A percentile compares a stretch with the other conserved stretches of the same genome.
These are phyloP conservation scores for Euura lappo DNA, from an alignment of 1,140 invertebrate genomes.

Conservation along the genomic window DNA sequence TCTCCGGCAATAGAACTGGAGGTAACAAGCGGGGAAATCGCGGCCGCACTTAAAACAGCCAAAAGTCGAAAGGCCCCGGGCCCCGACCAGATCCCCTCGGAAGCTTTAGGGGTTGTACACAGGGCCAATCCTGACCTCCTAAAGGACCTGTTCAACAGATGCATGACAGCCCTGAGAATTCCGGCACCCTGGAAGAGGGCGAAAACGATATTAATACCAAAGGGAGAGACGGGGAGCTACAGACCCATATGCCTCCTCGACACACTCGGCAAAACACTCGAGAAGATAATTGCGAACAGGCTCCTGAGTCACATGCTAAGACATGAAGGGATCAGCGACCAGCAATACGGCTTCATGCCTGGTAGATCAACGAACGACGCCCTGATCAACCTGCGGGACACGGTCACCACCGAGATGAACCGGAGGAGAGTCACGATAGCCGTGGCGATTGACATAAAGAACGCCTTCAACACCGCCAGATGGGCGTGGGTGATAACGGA, in stretches of 20 bases:
- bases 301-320: constrained; percentile 19
- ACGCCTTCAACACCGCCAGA: constrained; percentile 34
- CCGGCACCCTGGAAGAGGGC: constrained; percentile 27
- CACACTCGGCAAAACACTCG: constrained; percentile 30
- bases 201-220: constrained; percentile 20
- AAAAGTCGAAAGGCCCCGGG: constrained; percentile 28
- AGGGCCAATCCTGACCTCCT: constrained; percentile 12
- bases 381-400: constrained; percentile 26
- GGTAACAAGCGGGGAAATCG: constrained; percentile 24
- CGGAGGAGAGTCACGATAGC: neutral
- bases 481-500: constrained; percentile 30
- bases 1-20: constrained; percentile 16
- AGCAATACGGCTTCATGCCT: constrained; percentile 44
- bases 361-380: constrained; percentile 43
- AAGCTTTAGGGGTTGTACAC: constrained; percentile 16
- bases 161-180: constrained; percentile 17
- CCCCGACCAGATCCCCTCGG: constrained; percentile 24
- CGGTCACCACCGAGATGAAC: neutral
- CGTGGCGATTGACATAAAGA: constrained; percentile 26
- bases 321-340: constrained; percentile 20
- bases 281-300: constrained; percentile 26
- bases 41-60: constrained; percentile 14
- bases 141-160: constrained; percentile 24
- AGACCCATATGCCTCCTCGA: constrained; percentile 38
- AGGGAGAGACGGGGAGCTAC: constrained; percentile 22